Percentiles rank a stretch among this genome's conserved stretches.
Conservation (phyloP, 1,140 invertebrate genomes). For the Aphelinus certus region DNA sequence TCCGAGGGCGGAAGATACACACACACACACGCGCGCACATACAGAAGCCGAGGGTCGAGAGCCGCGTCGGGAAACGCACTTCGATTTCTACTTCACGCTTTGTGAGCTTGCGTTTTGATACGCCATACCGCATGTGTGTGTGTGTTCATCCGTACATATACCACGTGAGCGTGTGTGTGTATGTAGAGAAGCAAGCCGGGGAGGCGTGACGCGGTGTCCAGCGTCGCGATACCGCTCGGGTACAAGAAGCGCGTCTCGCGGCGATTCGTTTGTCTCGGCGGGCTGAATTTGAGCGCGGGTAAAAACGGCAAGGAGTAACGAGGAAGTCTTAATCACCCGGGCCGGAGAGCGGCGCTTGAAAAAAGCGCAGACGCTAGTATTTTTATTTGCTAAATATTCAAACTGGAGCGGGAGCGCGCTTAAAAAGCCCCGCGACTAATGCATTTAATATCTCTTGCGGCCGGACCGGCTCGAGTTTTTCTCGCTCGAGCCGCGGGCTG, state of each 20-base stretch:
- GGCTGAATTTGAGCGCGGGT: constrained; percentile 3
- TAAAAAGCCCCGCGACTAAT: constrained; percentile 33
- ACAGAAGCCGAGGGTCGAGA: neutral
- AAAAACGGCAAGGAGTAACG: constrained; percentile 20
- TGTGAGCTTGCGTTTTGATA: too few species aligned
- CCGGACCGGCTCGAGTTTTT: constrained; percentile 26
- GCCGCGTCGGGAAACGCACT: constrained; percentile 5
- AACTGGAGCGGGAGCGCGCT: constrained; percentile 6
- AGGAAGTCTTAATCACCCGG: constrained; percentile 27
- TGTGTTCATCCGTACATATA: too few species aligned
- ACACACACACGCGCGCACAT: too few species aligned
- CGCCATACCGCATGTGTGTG: too few species aligned
- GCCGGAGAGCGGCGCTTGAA: neutral
- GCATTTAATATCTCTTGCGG: constrained; percentile 32
- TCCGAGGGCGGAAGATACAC: constrained; percentile 46
- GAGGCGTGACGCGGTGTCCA: constrained; percentile 8
- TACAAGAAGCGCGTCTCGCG: neutral
- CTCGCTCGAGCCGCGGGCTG: neutral
- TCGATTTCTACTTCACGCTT: constrained; percentile 29
- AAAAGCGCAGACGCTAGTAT: constrained; percentile 1
- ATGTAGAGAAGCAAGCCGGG: neutral
- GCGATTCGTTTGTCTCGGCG: constrained; percentile 9
- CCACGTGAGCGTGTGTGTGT: too few species aligned
- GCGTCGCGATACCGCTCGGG: constrained; percentile 2
- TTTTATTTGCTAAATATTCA: constrained; percentile 38